phyloP scores from a whole-genome alignment of 2,888 invertebrate species.

The Magallana nippona region DNA sequence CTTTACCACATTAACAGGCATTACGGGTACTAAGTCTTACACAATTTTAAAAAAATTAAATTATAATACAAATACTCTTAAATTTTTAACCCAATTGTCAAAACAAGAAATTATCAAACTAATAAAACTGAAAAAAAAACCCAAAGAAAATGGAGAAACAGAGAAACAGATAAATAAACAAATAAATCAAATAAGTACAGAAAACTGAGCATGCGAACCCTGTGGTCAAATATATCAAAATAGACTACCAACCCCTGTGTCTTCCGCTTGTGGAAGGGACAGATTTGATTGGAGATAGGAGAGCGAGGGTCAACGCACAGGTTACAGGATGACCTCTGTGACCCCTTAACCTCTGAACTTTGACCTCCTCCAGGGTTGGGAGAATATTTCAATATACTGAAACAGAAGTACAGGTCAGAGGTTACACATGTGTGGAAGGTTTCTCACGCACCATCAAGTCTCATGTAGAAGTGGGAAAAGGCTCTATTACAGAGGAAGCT shows the following conservation, averaged over 20 bases:
- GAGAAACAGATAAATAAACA: not conserved
- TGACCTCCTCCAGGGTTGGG: slow-evolving; percentile 79
- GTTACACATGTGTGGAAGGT: not conserved
- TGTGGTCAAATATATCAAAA: not conserved
- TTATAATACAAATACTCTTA: too few species aligned
- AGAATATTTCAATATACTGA: slow-evolving; percentile 67
- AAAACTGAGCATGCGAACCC: not conserved
- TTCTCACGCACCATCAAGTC: too few species aligned
- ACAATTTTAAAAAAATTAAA: too few species aligned
- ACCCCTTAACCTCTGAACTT: slow-evolving; percentile 61
- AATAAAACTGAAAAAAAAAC: too few species aligned
- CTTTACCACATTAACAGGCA: too few species aligned
- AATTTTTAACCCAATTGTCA: too few species aligned
- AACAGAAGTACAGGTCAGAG: slow-evolving; percentile 40
- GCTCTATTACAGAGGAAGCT: too few species aligned
- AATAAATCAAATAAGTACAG: not conserved
- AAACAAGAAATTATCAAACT: too few species aligned
- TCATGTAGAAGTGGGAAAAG: too few species aligned
- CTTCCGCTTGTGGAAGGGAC: slow-evolving; percentile 80
- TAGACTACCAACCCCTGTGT: slow-evolving; percentile 79
- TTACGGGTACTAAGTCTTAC: too few species aligned
- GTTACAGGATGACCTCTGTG: slow-evolving; percentile 58
- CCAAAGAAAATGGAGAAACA: too few species aligned
- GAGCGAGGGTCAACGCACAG: slow-evolving; percentile 54
- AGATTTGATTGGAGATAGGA: slow-evolving; percentile 74